Evolutionary conservation across 1,140 invertebrate species (phyloP).

Genomic region (Metaphire vulgaris): DNA sequence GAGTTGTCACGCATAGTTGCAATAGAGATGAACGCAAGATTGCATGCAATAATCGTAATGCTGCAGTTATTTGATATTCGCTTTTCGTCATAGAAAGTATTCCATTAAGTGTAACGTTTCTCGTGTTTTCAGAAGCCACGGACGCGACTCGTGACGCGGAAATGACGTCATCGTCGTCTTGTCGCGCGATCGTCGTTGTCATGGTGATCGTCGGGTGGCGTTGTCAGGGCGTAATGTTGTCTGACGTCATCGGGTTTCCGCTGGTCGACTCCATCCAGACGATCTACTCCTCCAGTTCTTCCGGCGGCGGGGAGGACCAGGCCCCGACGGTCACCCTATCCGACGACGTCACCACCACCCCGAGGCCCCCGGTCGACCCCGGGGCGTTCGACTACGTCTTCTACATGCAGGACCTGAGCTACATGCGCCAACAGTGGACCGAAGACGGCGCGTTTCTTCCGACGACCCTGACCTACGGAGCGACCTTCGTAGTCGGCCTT

Average conservation of each 20-base stretch:
- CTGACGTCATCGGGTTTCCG: background rate
- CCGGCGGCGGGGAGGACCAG: background rate
- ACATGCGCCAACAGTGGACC: constrained; percentile 39
- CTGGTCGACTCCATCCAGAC: background rate
- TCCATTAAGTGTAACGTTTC: too few relatives aligned
- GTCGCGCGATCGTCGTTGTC: background rate
- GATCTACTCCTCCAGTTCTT: background rate
- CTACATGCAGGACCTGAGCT: constrained; percentile 38
- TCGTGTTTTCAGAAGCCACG: too few relatives aligned
- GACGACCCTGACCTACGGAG: constrained; percentile 58
- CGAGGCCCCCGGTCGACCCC: background rate
- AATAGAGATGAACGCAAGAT: background rate
- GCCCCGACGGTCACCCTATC: too few relatives aligned
- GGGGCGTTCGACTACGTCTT: constrained; percentile 28
- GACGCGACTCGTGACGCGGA: background rate
- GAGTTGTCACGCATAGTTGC: too few relatives aligned
- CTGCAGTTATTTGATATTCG: background rate
- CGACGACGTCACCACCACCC: background rate
- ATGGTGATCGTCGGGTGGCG: background rate
- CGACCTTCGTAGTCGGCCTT: constrained; percentile 70
- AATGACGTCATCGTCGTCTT: background rate
- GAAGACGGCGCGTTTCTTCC: constrained; percentile 41
- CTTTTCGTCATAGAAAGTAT: background rate
- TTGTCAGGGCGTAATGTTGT: background rate
- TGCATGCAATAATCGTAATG: background rate